phyloP scores from a whole-genome alignment of 1,140 invertebrate genomes.

The Lamellibrachia luymesi region DNA sequence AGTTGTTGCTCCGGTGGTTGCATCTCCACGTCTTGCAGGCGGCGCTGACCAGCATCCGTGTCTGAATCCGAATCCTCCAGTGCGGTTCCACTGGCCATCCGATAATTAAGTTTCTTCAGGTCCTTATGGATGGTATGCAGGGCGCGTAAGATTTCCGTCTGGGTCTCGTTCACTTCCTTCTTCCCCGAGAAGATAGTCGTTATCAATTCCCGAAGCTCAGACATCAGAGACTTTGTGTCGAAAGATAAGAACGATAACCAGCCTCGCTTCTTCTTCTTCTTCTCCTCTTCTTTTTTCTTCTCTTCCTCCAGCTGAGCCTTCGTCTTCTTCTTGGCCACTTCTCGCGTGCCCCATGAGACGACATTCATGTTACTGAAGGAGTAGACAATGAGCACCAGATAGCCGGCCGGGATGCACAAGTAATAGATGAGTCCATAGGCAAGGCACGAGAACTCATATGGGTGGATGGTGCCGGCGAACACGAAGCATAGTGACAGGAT shows the following conservation, averaged over 20 bases:
- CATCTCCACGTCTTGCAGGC: conserved; percentile 25
- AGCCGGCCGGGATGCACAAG: conserved; percentile 49
- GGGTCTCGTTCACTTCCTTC: neutral
- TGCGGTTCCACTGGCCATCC: neutral
- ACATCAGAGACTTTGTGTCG: neutral
- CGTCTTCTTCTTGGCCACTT: conserved; percentile 53
- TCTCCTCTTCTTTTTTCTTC: conserved; percentile 33
- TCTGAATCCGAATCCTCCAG: too few species aligned
- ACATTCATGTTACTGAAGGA: conserved; percentile 49
- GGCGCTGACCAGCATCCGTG: neutral
- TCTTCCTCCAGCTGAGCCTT: conserved; percentile 38
- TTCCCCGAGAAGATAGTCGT: neutral
- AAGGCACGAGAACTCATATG: conserved; percentile 45
- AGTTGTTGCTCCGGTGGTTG: conserved; percentile 18
- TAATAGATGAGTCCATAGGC: conserved; percentile 49
- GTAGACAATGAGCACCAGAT: conserved; percentile 51
- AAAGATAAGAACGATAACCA: neutral
- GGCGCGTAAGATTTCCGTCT: neutral
- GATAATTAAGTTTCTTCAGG: conserved; percentile 8
- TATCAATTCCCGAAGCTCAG: conserved; percentile 4
- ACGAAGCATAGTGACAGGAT: conserved; percentile 40
- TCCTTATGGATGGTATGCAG: neutral
- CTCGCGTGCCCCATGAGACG: conserved; percentile 48
- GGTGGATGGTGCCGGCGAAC: conserved; percentile 47
- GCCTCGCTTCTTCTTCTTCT: conserved; percentile 34